Conservation (phyloP, 2,888 invertebrate genomes). For the Platynereis dumerilii region DNA sequence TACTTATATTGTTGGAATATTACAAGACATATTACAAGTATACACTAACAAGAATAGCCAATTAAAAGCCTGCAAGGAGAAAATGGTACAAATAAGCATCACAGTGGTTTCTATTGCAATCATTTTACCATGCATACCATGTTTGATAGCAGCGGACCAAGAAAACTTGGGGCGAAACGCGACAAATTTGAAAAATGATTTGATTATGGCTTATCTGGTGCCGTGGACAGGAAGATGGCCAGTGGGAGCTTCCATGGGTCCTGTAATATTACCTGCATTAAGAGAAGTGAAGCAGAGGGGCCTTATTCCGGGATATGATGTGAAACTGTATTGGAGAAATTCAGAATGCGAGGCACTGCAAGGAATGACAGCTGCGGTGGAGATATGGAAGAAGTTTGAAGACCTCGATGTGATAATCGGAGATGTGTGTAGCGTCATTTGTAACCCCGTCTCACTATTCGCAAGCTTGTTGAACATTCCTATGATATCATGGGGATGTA, state of each 20-base stretch:
- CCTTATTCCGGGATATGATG: not conserved
- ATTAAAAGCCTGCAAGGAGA: too few species aligned
- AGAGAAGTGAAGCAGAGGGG: not conserved
- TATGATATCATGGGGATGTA: conserved; percentile 3
- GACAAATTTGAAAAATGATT: too few species aligned
- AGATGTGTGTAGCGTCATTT: not conserved
- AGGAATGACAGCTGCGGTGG: not conserved
- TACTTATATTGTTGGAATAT: too few species aligned
- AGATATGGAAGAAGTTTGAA: not conserved
- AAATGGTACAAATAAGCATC: too few species aligned
- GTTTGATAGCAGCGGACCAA: too few species aligned
- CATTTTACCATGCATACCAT: too few species aligned
- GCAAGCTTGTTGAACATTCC: not conserved
- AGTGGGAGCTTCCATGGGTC: not conserved
- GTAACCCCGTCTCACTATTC: not conserved
- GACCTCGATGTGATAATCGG: not conserved
- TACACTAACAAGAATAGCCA: too few species aligned
- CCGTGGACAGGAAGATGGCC: not conserved
- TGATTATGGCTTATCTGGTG: not conserved
- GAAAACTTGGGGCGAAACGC: too few species aligned
- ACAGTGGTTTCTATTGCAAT: too few species aligned
- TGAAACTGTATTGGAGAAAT: not conserved
- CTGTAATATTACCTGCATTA: not conserved
- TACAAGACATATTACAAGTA: too few species aligned
- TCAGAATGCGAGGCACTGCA: not conserved